phyloP scores from a whole-genome alignment of 1,140 invertebrate species.

The Bilobella aurantiaca region DNA sequence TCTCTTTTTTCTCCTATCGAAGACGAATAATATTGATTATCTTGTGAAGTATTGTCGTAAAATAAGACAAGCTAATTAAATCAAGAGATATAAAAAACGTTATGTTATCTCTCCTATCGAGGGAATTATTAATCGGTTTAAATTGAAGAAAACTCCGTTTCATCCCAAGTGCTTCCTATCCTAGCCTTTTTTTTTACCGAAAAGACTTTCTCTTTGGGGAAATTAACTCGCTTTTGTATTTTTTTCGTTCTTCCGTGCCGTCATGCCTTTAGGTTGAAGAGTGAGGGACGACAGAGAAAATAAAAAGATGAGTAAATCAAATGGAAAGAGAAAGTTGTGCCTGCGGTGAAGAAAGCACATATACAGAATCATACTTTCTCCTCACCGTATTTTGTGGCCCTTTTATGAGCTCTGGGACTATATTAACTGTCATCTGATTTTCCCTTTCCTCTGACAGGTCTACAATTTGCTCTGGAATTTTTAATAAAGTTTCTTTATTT shows the following conservation, averaged over 20 bases:
- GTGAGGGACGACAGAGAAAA: neutral
- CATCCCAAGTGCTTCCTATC: neutral
- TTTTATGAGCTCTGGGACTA: no score
- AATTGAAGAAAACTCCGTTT: neutral
- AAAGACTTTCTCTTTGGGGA: constrained; percentile 4
- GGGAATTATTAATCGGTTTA: neutral
- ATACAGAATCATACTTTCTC: no score
- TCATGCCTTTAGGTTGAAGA: neutral
- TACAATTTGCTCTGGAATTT: no score
- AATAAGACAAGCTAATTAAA: no score
- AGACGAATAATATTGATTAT: no score
- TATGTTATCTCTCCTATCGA: neutral
- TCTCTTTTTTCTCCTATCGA: neutral
- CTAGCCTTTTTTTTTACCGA: neutral
- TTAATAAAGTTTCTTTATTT: no score
- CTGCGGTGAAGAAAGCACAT: no score
- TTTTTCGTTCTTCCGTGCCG: neutral
- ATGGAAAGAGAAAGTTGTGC: no score
- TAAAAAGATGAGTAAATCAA: neutral
- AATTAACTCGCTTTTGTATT: neutral
- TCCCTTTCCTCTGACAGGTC: no score
- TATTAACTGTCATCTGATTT: no score
- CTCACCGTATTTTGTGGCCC: no score
- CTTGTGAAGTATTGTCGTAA: no score
- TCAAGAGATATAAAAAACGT: neutral